Base-by-base conservation (phyloP, 2,797 vertebrate species). In the Sebastes taczanowskii region DNA sequence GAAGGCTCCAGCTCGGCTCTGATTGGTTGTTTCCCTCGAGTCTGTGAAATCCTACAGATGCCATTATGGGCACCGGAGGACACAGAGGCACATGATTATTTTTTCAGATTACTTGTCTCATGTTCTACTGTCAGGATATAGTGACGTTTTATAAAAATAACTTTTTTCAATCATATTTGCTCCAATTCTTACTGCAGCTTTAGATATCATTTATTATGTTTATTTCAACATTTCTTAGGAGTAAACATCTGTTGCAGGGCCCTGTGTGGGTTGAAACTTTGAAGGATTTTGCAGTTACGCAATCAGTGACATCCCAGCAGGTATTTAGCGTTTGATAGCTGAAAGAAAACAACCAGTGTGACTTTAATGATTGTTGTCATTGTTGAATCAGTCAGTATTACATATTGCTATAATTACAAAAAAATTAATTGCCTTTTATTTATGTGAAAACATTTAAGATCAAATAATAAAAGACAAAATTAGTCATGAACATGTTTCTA, bases 21-120 rank as follows among this genome's bases (percentile, higher is more conserved):
- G 42, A 46, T 46, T 46, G 14, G 14, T 46, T 46, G 42, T 46
- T 46, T 46, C 14, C 42, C 42, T 46, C 42, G 14, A 18, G 42
- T 46, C 42, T 16, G 14, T 46, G 42, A 46, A 46, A 46, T 46
- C 42, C 42, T 46, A 1, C 42, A 46, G 42, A 46, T 46, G 14
- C 14, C 42, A 46, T 46, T 42, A 42, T 0, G 38, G 0, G 38
- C 14, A 46, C 42, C 0, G 14, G 42, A 46, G 42, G 42, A 46
- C 42, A 46, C 42, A 46, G 42, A 46, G 42, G 14, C 14, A 46
- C 42, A 46, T 1, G 42, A 46, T 46, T 18, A 0, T 16, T 46
- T 46, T 18, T 46, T 46, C 42, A 46, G 1, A 46, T 46, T 18
- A 46, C 42, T 46, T 46, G 42, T 46, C 42, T 46, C 42, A 46